Evolutionary conservation across 35 echinoderm and acorn worm species (phyloP).

Genomic region (Holothuria glaberrima): DNA sequence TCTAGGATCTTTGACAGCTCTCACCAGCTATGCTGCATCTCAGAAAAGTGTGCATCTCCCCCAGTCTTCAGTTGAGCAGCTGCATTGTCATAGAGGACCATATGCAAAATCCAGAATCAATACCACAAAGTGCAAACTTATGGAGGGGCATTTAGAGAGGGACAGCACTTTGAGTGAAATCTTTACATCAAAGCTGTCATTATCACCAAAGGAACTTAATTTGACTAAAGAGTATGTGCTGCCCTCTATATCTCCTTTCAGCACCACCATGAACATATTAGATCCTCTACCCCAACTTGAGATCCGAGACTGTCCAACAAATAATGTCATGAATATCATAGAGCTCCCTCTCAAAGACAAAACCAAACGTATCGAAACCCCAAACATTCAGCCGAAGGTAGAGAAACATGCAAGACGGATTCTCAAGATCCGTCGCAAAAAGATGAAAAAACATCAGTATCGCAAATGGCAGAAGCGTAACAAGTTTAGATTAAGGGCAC

Average conservation of each 20-base stretch:
- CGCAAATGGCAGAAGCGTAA: constrained; percentile 47
- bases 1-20: too few relatives aligned
- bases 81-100: too few relatives aligned
- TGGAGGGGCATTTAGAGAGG: too few relatives aligned
- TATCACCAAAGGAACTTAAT: neutral
- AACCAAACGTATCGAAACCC: neutral
- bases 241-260: constrained; percentile 11
- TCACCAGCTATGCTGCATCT: too few relatives aligned
- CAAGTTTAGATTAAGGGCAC: constrained; percentile 39
- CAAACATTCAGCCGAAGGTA: neutral
- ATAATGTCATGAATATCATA: neutral
- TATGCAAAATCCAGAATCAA: too few relatives aligned
- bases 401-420: constrained; percentile 11
- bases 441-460: constrained; percentile 55
- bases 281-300: neutral
- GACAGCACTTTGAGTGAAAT: too few relatives aligned
- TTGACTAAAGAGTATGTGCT: constrained; percentile 32
- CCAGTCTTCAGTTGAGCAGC: too few relatives aligned
- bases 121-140: too few relatives aligned
- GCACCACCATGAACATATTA: neutral
- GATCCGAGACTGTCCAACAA: constrained; percentile 15
- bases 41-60: too few relatives aligned
- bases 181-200: neutral
- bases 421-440: constrained; percentile 18
- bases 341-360: neutral